Base-by-base conservation (phyloP, 2,888 invertebrate species). In the Acleris literana region DNA sequence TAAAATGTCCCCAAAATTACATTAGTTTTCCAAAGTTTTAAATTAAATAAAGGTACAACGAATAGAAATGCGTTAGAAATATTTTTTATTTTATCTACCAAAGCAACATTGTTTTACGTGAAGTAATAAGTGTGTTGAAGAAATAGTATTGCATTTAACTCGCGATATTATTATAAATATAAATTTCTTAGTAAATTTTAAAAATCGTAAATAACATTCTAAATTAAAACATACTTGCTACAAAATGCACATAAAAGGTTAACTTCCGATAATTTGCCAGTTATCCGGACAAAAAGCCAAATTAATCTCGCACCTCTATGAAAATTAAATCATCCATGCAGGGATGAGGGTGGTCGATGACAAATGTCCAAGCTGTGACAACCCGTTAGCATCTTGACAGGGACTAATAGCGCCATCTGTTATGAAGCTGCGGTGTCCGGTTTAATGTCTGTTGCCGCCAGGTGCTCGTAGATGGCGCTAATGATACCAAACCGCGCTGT, bases 391-490 rank as follows among this genome's bases (percentile, higher is more conserved):
- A 82, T 81, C 78, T 77, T 77, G 89, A 88, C 89, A 74, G 20
- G 69, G 75, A 91, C 87, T 89, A 90, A 90, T 89, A 75, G 81
- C 86, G 91, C 85, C 92, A 92, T 90, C 92, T 92, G 86, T 92
- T 80, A 81, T 75, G 78, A 80, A 80, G 75, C 78, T 78, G 70
- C 83, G 82, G 72, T 83, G 84, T 86, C 84, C 84, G 73, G 68
- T 72, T 69, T 73, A 76, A 74, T 83, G 79, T 80, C 80, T 73
- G 77, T 73, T 82, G 72, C 68, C 72, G 64, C 69, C 73, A 72
- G 70, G 55, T 70, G 71, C 70, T 76, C 76, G 71, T 74, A 85
- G 86, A 76, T 82, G 84, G 63, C 67, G 59, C 48, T 62, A 62
- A 66, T 62, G 66, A 43, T 52, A 61, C 17, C 16, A 52, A 46